These are phyloP conservation scores for Leptopilina myrica DNA, from an alignment of 2,888 invertebrate species.

Conservation along the genomic window DNA sequence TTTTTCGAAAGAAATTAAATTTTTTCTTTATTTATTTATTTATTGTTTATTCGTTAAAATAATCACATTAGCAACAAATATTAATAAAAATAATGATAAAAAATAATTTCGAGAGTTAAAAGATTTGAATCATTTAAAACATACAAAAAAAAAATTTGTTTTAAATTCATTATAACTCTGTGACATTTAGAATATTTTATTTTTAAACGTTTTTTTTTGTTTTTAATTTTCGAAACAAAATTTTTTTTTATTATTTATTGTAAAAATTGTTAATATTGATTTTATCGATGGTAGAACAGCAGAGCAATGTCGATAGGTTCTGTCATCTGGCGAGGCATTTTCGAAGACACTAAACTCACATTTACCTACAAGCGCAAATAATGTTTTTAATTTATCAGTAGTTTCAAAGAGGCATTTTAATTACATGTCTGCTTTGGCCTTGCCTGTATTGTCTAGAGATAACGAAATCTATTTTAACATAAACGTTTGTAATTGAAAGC, in stretches of 20 bases:
- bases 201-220: neutral
- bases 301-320: neutral
- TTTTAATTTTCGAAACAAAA: neutral
- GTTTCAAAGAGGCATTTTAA: slow-evolving; percentile 7
- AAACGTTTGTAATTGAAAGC: neutral
- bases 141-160: no score
- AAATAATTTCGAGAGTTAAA: no score
- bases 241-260: neutral
- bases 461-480: slow-evolving; percentile 32
- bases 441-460: slow-evolving; percentile 28
- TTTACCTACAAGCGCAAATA: neutral
- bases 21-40: no score
- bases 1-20: no score
- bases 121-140: no score
- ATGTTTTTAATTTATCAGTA: neutral
- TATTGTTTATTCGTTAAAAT: no score
- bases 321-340: neutral
- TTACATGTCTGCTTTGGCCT: slow-evolving; percentile 19
- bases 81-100: no score
- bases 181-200: neutral
- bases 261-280: slow-evolving; percentile 1
- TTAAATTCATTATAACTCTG: no score
- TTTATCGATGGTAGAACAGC: neutral
- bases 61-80: no score
- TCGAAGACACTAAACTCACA: neutral